These are phyloP conservation scores for Streblospio benedicti DNA, from an alignment of 1,140 invertebrate species.

Conservation along the genomic window DNA sequence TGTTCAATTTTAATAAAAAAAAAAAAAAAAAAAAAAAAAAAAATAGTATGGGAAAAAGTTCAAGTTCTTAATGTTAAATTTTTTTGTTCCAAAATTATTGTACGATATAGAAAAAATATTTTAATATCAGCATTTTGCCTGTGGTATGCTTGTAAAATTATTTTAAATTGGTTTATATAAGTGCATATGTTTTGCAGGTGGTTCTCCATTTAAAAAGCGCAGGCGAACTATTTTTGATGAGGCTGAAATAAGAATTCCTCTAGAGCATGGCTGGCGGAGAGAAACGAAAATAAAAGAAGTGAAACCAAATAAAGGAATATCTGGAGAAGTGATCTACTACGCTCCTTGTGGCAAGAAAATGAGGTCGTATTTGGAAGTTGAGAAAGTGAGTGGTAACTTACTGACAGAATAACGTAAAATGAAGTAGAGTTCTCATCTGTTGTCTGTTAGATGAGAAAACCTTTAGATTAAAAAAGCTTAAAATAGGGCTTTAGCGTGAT, in stretches of 20 bases:
- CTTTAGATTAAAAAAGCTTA: too few species aligned
- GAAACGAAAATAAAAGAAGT: conserved; percentile 78
- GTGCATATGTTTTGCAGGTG: not conserved
- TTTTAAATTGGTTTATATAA: not conserved
- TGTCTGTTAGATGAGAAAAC: too few species aligned
- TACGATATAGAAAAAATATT: not conserved
- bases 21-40: too few species aligned
- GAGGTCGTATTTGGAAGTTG: conserved; percentile 63
- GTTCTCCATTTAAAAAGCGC: conserved; percentile 31
- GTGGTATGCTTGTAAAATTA: conserved; percentile 8
- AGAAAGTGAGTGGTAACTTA: conserved; percentile 56
- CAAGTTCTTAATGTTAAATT: not conserved
- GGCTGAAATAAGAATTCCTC: conserved; percentile 59
- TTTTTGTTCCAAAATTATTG: not conserved
- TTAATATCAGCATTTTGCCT: not conserved
- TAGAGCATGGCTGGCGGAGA: conserved; percentile 70
- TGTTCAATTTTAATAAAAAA: too few species aligned
- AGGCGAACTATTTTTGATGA: conserved; percentile 46
- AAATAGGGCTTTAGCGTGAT: too few species aligned
- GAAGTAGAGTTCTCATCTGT: too few species aligned
- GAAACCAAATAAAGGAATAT: conserved; percentile 52
- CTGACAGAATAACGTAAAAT: not conserved
- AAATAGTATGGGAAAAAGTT: too few species aligned
- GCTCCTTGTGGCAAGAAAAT: conserved; percentile 74
- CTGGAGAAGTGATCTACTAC: conserved; percentile 74